phyloP scores from a whole-genome alignment of 1,140 invertebrate species.

The Dryas iulia region DNA sequence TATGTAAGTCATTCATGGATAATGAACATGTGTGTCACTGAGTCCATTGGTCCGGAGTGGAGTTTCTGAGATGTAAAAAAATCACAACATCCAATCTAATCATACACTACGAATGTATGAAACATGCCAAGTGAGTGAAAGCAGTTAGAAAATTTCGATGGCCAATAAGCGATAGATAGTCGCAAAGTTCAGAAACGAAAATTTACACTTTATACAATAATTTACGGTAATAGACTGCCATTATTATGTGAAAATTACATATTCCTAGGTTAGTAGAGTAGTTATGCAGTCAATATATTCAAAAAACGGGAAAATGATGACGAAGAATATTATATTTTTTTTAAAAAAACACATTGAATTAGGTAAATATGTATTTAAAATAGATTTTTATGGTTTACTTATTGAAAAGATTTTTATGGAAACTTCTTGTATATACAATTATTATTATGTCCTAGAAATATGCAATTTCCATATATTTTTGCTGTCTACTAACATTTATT shows the following conservation, averaged over 20 bases:
- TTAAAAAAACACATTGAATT: too few relatives aligned
- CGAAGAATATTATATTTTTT: too few relatives aligned
- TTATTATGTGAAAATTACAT: not conserved
- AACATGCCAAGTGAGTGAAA: slow-evolving; percentile 40
- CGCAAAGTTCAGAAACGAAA: slow-evolving; percentile 1
- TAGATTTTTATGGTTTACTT: too few relatives aligned
- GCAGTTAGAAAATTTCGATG: slow-evolving; percentile 39
- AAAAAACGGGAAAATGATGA: too few relatives aligned
- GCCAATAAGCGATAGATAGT: slow-evolving; percentile 49
- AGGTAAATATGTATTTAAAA: too few relatives aligned
- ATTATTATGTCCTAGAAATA: too few relatives aligned
- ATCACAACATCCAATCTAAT: slow-evolving; percentile 56
- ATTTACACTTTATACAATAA: not conserved
- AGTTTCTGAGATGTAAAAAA: slow-evolving; percentile 21
- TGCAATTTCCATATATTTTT: not conserved
- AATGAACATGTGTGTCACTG: slow-evolving; percentile 37
- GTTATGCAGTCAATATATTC: too few relatives aligned
- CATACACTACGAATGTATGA: slow-evolving; percentile 47
- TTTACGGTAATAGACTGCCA: not conserved
- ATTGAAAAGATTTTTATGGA: too few relatives aligned
- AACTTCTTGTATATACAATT: too few relatives aligned
- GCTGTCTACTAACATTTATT: not conserved
- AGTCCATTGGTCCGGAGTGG: slow-evolving; percentile 23
- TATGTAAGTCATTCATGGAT: slow-evolving; percentile 51
- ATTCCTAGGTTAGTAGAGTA: not conserved